These are phyloP conservation scores for Venustaconcha ellipsiformis DNA, from an alignment of 1,140 invertebrate species.

Conservation along the genomic window DNA sequence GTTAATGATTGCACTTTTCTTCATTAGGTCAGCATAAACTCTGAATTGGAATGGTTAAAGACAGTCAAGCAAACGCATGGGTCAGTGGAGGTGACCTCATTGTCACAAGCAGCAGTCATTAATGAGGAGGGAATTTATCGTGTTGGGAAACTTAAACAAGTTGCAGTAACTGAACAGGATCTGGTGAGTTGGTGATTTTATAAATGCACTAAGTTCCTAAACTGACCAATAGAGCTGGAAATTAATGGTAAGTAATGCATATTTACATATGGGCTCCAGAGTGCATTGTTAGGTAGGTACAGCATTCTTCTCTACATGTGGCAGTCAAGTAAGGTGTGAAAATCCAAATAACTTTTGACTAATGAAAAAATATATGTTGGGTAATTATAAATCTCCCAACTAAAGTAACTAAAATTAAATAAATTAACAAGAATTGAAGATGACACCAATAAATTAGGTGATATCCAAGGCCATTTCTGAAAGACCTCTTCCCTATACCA, in stretches of 20 bases:
- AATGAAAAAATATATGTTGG: too few species aligned
- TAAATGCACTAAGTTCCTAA: background rate
- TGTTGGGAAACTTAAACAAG: slow-evolving; percentile 34
- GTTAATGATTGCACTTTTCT: background rate
- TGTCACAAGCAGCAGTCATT: slow-evolving; percentile 56
- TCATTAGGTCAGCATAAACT: slow-evolving; percentile 43
- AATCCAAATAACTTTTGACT: too few species aligned
- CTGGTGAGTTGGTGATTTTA: background rate
- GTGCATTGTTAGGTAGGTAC: too few species aligned
- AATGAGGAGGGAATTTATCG: slow-evolving; percentile 54
- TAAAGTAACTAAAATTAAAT: too few species aligned
- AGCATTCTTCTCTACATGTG: too few species aligned
- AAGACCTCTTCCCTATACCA: too few species aligned
- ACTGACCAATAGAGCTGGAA: background rate
- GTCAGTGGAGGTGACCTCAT: slow-evolving; percentile 59
- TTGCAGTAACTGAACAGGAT: background rate
- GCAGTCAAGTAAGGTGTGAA: too few species aligned
- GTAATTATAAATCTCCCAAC: too few species aligned
- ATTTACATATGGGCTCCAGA: too few species aligned
- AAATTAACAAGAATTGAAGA: too few species aligned
- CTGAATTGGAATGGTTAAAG: slow-evolving; percentile 56
- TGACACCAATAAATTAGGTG: too few species aligned
- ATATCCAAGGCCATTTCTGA: too few species aligned
- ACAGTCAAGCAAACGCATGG: slow-evolving; percentile 55
- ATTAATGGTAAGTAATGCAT: slow-evolving; percentile 11